Conservation (phyloP, 2,888 invertebrate species). For the Agonopterix arenella region DNA sequence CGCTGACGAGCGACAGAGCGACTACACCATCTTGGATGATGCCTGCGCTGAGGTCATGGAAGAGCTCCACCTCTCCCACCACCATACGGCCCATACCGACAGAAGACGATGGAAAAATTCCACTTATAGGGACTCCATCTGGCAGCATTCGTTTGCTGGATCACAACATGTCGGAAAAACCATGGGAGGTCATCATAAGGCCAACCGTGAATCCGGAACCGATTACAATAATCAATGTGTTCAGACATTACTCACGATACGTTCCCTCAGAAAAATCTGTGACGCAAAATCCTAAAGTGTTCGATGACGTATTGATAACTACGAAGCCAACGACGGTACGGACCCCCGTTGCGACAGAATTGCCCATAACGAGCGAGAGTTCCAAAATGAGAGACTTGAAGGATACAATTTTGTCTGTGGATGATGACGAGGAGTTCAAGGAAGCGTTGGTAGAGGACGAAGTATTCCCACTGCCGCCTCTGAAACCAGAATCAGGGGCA, state of each 20-base stretch:
- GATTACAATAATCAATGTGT: constrained; percentile 44
- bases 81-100: constrained; percentile 48
- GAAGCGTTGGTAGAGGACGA: constrained; percentile 66
- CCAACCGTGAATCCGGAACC: constrained; percentile 56
- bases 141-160: constrained; percentile 44
- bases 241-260: constrained; percentile 48
- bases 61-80: constrained; percentile 44
- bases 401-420: constrained; percentile 59
- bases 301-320: constrained; percentile 56
- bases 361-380: constrained; percentile 36
- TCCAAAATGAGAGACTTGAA: constrained; percentile 58
- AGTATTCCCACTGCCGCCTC: constrained; percentile 61
- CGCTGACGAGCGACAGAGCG: constrained; percentile 34
- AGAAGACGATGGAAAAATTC: constrained; percentile 40
- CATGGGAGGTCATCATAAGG: constrained; percentile 62
- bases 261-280: constrained; percentile 43
- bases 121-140: constrained; percentile 45
- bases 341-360: constrained; percentile 35
- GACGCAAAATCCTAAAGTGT: constrained; percentile 40
- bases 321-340: constrained; percentile 45
- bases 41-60: constrained; percentile 69
- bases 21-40: constrained; percentile 71
- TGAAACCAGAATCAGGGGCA: constrained; percentile 47
- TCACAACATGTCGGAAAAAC: constrained; percentile 51
- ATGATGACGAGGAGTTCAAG: constrained; percentile 68